Conservation (phyloP, 2,888 invertebrate species). For the Notodonta dromedarius region DNA sequence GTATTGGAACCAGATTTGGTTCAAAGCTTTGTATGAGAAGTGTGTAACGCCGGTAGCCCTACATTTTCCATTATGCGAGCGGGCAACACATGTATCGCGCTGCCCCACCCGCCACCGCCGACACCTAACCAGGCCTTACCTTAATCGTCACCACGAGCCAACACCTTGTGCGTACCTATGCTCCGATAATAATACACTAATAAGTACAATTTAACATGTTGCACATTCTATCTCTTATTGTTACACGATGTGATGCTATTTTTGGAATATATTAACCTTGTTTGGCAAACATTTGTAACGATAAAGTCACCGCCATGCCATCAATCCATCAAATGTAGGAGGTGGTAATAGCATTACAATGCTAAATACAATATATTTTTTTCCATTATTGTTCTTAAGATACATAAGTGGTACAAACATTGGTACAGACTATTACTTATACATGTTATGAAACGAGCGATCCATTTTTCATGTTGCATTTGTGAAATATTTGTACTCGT, state of each 20-base stretch:
- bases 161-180: conserved; percentile 58
- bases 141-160: conserved; percentile 71
- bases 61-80: conserved; percentile 73
- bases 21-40: neutral
- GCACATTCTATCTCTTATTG: conserved; percentile 14
- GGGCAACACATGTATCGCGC: conserved; percentile 74
- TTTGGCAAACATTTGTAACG: neutral
- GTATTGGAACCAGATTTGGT: neutral
- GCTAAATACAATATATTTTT: neutral
- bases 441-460: too few species aligned
- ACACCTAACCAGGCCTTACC: conserved; percentile 73
- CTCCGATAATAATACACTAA: conserved; percentile 44
- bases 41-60: conserved; percentile 57
- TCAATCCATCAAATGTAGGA: neutral
- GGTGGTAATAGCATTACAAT: neutral
- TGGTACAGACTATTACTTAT: too few species aligned
- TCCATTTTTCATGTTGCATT: too few species aligned
- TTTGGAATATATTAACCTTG: neutral
- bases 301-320: neutral
- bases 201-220: conserved; percentile 43
- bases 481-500: too few species aligned
- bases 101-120: conserved; percentile 50
- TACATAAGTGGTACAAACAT: too few species aligned
- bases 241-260: neutral
- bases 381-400: too few species aligned